phyloP scores from a whole-genome alignment of 2,113 vertebrate genomes.

The Planiliza haematocheilus region DNA sequence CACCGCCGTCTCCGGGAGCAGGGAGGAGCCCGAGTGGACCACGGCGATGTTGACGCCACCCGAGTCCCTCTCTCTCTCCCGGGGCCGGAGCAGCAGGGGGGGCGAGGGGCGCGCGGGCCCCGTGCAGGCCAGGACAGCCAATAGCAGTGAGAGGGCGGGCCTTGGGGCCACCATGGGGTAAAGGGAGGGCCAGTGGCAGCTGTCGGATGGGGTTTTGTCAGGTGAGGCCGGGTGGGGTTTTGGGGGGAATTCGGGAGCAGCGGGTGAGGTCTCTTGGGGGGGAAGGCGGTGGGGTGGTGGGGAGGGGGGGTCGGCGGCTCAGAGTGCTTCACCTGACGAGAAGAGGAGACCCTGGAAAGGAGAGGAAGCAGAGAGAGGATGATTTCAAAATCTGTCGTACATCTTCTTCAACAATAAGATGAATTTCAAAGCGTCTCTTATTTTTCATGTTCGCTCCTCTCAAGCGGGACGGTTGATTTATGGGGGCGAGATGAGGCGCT shows the following conservation, averaged over 20 bases:
- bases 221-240: conserved; percentile 50
- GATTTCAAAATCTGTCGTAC: background rate
- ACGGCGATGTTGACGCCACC: conserved; percentile 87
- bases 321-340: conserved; percentile 73
- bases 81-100: conserved; percentile 84
- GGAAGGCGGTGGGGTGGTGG: background rate
- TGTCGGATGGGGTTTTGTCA: conserved; percentile 54
- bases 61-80: conserved; percentile 87
- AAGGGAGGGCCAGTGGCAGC: conserved; percentile 71
- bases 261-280: conserved; percentile 32
- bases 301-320: conserved; percentile 36
- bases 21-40: conserved; percentile 87
- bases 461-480: background rate
- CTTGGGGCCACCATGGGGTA: conserved; percentile 84
- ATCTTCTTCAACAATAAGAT: background rate
- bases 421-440: background rate
- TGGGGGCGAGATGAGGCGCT: background rate
- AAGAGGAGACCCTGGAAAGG: conserved; percentile 59
- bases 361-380: conserved; percentile 17
- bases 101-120: conserved; percentile 84
- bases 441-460: background rate
- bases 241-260: conserved; percentile 3
- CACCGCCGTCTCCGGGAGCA: conserved; percentile 84
- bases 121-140: conserved; percentile 87
- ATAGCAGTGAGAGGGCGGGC: conserved; percentile 83